Base-by-base conservation (phyloP, 2,888 invertebrate genomes). In the Pristionchus entomophagus region DNA sequence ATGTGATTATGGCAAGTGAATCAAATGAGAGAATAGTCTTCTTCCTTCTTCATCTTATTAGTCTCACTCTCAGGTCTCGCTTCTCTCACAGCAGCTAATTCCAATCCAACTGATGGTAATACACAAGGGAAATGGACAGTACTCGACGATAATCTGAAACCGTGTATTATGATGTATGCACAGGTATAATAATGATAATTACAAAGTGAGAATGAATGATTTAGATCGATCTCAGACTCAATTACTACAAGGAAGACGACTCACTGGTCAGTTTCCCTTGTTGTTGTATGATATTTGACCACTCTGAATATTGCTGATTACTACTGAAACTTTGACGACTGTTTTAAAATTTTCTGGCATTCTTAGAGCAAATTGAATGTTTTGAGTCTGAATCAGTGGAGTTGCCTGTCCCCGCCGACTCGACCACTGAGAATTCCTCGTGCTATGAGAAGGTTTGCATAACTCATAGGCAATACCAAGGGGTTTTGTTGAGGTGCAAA, bases 161-260 rank as follows among this genome's bases (percentile, higher is more conserved):
- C 35, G n/a, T 82, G 82, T 26, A 82, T 82, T n/a, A 82, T 59
- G 82, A 35, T 82, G 38, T 29, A 82, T 35, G 82, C 82, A 0
- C 38, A 56, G 82, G 82, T 59, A 45, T 2, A 1, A 29, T 17
- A 26, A 12, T n/a, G 17, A 26, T 35, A 35, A 17, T 22, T 65
- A 35, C 65, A 32, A 19, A 6, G 2, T 12, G 14, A 32, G 17
- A 19, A 14, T 14, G 32, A 2, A 4, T 35, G 65, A 65, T 80
- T 49, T 22, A 80, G 78, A 35, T 80, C 17, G 78, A 80, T 19
- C 51, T 80, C n/a, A 1, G 8, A 2, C 78, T 80, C 29, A 80
- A 41, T 41, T 80, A 80, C 29, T n/a, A 51, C 19, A 32, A 29
- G 1, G 32, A 51, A 1, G 78, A 80, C 78, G 78, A 80, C 32